A percentile compares a stretch with the other conserved stretches of the same genome.
phyloP scores from a whole-genome alignment of 2,888 invertebrate genomes.

The Himalopsyche japonica region DNA sequence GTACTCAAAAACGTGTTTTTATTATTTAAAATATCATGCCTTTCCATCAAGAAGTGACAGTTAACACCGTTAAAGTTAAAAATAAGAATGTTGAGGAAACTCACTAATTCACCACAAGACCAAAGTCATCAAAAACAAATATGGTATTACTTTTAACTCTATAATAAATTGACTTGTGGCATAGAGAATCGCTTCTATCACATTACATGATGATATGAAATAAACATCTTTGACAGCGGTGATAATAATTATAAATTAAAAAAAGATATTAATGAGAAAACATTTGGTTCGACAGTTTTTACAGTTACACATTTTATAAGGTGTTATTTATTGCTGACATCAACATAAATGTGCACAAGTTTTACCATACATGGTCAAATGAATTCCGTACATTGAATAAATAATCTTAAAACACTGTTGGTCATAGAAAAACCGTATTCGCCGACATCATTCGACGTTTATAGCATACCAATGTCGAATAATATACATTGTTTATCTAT shows the following conservation, averaged over 20 bases:
- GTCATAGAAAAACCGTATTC: not conserved
- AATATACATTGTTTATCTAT: not conserved
- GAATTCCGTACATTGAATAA: not conserved
- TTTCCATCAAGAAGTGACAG: too few species aligned
- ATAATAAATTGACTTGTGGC: too few species aligned
- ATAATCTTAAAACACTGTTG: not conserved
- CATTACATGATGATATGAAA: not conserved
- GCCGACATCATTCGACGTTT: not conserved
- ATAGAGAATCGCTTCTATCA: not conserved
- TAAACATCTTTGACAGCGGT: not conserved
- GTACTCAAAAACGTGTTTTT: too few species aligned
- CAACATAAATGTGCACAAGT: not conserved
- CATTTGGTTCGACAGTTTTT: not conserved
- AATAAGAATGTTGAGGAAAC: too few species aligned
- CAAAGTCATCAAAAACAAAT: too few species aligned
- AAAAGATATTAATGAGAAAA: not conserved
- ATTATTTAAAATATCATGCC: too few species aligned
- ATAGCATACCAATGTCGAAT: not conserved
- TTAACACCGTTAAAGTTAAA: too few species aligned
- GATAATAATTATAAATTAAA: not conserved
- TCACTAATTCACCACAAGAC: too few species aligned
- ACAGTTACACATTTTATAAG: not conserved
- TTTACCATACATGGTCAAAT: not conserved
- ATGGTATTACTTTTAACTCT: too few species aligned
- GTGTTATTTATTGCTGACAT: not conserved